Evolutionary conservation across 1,140 invertebrate species (phyloP), one percentile per base, ranked within the genome.

Genomic region (Drosophila quadrilineata): DNA sequence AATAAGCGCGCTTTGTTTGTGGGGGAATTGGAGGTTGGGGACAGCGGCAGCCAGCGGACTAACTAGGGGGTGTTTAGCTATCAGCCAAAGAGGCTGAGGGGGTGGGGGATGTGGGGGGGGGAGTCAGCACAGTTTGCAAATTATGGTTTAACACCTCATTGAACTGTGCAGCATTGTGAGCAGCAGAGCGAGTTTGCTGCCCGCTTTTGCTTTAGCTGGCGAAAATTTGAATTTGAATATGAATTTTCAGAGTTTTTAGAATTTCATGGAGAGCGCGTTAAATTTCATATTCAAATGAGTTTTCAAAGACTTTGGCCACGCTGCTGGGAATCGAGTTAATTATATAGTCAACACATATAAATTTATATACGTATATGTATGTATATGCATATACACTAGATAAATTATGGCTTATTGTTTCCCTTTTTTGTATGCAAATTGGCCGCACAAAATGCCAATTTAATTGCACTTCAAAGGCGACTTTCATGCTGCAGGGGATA

Each of bases 121-220:
- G 17, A 29, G 38, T 8, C 31, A 64, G 43, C n/a, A n/a, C n/a
- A 19, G 45, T 46, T 63, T 56, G 86, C 87, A 88, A 88, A 88
- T 88, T 88, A 88, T 88, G 87, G 87, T 88, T 88, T 88, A 88
- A 88, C 87, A 87, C 87, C 87, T 88, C 87, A 88, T 88, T 88
- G 87, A 88, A 88, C 86, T 70, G 75, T 43, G 38, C 17, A 38
- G 58, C 35, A 49, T 38, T 38, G 48, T 48, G 35, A 53, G 64
- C 33, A 54, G 12, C 31, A 29, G 38, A 41, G 35, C 68, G 16
- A 9, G 52, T 28, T 31, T n/a, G n/a, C 9, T 6, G 16, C 19
- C 26, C n/a, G 8, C 19, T 41, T 43, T 19, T 43, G n/a, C n/a
- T n/a, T n/a, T n/a, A 43, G 41, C 60, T 66, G 46, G 65, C 56